These are phyloP conservation scores for Hofmannophila pseudospretella DNA, from an alignment of 2,888 invertebrate species.

Conservation along the genomic window DNA sequence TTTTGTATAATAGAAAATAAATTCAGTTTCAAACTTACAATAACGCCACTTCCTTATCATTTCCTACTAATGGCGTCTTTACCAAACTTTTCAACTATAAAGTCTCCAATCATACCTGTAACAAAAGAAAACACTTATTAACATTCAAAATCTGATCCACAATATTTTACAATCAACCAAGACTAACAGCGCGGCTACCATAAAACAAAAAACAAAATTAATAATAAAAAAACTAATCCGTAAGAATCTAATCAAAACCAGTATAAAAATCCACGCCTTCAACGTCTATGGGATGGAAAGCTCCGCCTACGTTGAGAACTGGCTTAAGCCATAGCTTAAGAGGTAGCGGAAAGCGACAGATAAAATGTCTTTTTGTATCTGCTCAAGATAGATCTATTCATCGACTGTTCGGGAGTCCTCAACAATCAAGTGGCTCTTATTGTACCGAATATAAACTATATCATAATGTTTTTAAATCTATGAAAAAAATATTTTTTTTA, in stretches of 20 bases:
- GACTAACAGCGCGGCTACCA: conserved; percentile 10
- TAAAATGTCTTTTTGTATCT: too few species aligned
- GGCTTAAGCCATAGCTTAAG: conserved; percentile 25
- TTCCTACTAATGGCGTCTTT: too few species aligned
- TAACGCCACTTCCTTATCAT: too few species aligned
- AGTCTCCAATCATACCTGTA: conserved; percentile 1
- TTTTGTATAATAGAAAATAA: too few species aligned
- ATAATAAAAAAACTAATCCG: conserved; percentile 53
- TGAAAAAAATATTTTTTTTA: too few species aligned
- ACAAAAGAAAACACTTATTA: not conserved
- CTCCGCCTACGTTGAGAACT: conserved; percentile 36
- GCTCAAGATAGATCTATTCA: too few species aligned
- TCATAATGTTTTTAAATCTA: too few species aligned
- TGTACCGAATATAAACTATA: too few species aligned
- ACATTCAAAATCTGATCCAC: conserved; percentile 6
- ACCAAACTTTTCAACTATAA: too few species aligned
- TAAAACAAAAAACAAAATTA: conserved; percentile 37
- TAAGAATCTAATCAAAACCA: conserved; percentile 65
- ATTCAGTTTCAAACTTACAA: too few species aligned
- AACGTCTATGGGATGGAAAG: conserved; percentile 31
- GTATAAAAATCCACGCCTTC: conserved; percentile 55
- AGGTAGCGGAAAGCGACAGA: conserved; percentile 18
- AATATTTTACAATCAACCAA: conserved; percentile 2
- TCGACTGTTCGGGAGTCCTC: too few species aligned
- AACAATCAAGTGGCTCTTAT: too few species aligned